Conservation (phyloP, 2,113 vertebrate genomes). For the Sturnira hondurensis region DNA sequence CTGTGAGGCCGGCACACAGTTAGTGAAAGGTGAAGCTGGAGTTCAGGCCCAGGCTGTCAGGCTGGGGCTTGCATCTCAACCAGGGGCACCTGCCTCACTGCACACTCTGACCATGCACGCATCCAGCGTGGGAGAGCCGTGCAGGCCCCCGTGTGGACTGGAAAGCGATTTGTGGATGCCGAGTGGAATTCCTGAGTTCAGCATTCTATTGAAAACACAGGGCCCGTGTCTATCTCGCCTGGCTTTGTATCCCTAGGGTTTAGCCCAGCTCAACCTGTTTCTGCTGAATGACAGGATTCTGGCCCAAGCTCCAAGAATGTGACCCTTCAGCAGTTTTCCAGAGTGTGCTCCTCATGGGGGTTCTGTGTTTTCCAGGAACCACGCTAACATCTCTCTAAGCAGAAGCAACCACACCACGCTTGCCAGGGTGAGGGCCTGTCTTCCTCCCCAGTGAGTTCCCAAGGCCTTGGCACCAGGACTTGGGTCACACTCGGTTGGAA, state of each 20-base stretch:
- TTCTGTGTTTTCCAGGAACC: neutral
- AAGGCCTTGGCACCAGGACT: neutral
- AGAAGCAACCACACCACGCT: neutral
- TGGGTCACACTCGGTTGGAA: neutral
- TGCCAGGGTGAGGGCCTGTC: neutral
- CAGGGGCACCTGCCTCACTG: accelerated
- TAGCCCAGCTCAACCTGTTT: slow-evolving; percentile 8
- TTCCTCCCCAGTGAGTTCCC: neutral
- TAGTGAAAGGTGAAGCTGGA: neutral
- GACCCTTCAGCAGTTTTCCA: slow-evolving; percentile 12
- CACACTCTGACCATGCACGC: neutral
- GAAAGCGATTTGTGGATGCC: neutral
- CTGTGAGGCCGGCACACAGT: neutral
- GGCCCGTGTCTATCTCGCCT: slow-evolving; percentile 9
- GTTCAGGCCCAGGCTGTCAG: neutral
- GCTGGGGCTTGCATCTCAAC: neutral
- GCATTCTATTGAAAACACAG: slow-evolving; percentile 57
- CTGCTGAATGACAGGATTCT: slow-evolving; percentile 49
- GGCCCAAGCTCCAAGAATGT: slow-evolving; percentile 2
- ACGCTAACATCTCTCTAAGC: neutral
- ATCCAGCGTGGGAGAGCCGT: neutral
- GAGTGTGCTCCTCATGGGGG: neutral
- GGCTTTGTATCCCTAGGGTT: slow-evolving; percentile 48
- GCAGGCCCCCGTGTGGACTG: neutral
- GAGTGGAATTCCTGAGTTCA: slow-evolving; percentile 39